Base-by-base conservation (phyloP, 2,797 vertebrate genomes). In the Cirrhinus molitorella region DNA sequence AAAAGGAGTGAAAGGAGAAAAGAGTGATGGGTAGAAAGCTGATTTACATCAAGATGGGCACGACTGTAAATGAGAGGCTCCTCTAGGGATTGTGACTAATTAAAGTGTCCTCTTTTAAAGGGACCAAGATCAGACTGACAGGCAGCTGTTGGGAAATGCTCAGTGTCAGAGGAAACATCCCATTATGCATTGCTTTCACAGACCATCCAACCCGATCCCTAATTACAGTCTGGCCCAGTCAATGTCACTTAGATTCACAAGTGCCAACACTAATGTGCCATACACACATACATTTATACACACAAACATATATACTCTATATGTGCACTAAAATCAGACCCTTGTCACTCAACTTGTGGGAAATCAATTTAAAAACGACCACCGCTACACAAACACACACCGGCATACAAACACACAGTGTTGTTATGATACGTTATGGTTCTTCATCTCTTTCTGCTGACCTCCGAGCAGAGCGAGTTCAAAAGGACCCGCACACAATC, bases 401-500 rank as follows among this genome's bases (percentile, higher is more conserved):
- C 63, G 37, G n/a, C 57, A 81, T 72, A 79, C 78, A 84, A 67
- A 59, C 79, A 71, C 79, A 88, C 25, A 79, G 73, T 83, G 68
- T 87, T 88, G 84, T 87, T 81, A 79, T 79, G 70, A 71, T 83
- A 76, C 79, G 85, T 89, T 90, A 87, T 90, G 90, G 88, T 89
- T 88, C 88, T 92, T 92, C 85, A 90, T 93, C 90, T 90, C 92
- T 90, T 94, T 94, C 88, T 90, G 90, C 90, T 94, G 93, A 94
- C 94, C 94, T 93, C 91, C 90, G 86, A 89, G 89, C 84, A 89
- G 89, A 89, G 67, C 79, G 86, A 89, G 90, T 93, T 94, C 93
- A 94, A 93, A 95, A 93, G 94, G 93, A 95, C 92, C 93, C 91
- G 75, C 92, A 91, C 88, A 89, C 92, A 95, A 95, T 95, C 93